These are phyloP conservation scores for Cavia aperea DNA, from an alignment of 2,113 vertebrate genomes.

Conservation along the genomic window DNA sequence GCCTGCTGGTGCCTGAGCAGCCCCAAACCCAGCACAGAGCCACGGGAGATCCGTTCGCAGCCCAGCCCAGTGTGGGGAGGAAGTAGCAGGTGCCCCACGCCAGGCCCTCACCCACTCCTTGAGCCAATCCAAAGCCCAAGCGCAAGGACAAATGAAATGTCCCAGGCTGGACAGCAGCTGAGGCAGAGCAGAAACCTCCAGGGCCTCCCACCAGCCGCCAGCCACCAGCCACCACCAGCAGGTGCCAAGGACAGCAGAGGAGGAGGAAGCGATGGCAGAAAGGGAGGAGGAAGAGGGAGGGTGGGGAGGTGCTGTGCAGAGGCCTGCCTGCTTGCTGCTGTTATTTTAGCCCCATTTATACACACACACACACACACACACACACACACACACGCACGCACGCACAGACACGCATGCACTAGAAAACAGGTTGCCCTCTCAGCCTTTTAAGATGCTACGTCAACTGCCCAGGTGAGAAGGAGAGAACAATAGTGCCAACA, in stretches of 20 bases:
- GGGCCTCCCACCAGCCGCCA: neutral
- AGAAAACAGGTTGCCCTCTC: neutral
- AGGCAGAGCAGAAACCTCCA: rapidly evolving
- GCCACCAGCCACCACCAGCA: neutral
- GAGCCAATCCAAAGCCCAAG: neutral
- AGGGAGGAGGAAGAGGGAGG: no score
- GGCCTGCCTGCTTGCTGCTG: rapidly evolving
- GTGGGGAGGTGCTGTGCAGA: neutral
- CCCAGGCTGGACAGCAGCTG: rapidly evolving
- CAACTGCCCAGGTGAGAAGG: rapidly evolving
- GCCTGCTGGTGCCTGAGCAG: neutral
- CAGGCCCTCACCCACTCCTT: neutral
- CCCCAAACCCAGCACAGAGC: neutral
- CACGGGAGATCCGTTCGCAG: no score
- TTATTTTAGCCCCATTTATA: neutral
- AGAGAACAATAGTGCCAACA: neutral
- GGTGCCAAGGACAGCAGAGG: rapidly evolving
- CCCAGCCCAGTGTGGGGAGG: rapidly evolving
- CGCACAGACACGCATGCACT: neutral
- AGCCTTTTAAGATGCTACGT: neutral
- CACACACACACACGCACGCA: no score
- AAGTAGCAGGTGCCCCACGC: neutral
- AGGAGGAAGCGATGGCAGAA: rapidly evolving
- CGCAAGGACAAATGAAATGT: rapidly evolving
- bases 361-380: neutral